Percentiles rank a stretch among this genome's conserved stretches.
Conservation (phyloP, 64 coral and sea anemone species). For the Porites lutea region DNA sequence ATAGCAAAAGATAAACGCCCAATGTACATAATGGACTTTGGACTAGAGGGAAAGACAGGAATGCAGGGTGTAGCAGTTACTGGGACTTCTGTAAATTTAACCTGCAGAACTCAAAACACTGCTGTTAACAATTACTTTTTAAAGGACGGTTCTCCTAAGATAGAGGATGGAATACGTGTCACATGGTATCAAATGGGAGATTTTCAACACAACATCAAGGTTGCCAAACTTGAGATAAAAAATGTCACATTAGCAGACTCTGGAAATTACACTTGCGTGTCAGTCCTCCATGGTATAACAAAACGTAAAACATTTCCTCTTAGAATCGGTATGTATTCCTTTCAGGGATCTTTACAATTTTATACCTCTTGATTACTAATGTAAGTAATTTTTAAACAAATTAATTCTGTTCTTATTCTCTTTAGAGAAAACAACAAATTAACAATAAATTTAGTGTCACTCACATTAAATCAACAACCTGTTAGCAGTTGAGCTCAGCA, state of each 20-base stretch:
- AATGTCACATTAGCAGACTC: slow-evolving; percentile 3
- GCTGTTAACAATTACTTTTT: neutral
- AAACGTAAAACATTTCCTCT: neutral
- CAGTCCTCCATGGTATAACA: neutral
- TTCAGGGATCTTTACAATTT: neutral
- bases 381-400: too few relatives aligned
- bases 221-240: neutral
- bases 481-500: too few relatives aligned
- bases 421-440: too few relatives aligned
- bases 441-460: too few relatives aligned
- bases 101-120: neutral
- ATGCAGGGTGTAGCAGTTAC: neutral
- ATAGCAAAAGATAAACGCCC: too few relatives aligned
- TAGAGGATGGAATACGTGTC: neutral
- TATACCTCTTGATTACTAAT: too few relatives aligned
- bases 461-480: too few relatives aligned
- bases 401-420: too few relatives aligned
- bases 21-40: too few relatives aligned
- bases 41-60: neutral
- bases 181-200: neutral
- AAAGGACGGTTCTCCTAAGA: neutral
- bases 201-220: neutral
- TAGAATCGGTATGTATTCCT: neutral
- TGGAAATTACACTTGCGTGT: neutral
- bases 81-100: neutral